Conservation (phyloP, 2,113 vertebrate species). For the Litocranius walleri region DNA sequence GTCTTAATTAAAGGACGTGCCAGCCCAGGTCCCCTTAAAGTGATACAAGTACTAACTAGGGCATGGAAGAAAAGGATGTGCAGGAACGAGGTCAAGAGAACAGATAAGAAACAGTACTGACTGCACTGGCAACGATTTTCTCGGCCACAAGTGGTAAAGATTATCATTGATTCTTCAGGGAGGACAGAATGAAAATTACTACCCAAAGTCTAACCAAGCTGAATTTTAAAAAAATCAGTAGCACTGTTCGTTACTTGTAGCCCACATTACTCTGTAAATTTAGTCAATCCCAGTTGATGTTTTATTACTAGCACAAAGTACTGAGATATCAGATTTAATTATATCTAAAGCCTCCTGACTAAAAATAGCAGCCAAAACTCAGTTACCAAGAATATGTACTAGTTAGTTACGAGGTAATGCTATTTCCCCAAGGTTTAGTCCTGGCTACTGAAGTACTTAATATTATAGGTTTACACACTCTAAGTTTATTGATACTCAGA, state of each 20-base stretch:
- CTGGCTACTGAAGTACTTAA: not conserved
- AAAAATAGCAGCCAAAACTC: not conserved
- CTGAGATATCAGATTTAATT: not conserved
- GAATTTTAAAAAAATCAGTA: not conserved
- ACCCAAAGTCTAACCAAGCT: not conserved
- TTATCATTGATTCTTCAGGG: not conserved
- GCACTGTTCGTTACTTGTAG: not conserved
- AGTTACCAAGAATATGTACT: not conserved
- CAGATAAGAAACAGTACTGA: not conserved
- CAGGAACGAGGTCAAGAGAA: not conserved
- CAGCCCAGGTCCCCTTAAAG: not conserved
- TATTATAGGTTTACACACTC: not conserved
- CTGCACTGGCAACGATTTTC: not conserved
- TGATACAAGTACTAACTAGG: not conserved
- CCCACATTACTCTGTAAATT: not conserved
- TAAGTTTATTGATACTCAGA: not conserved
- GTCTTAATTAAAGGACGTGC: not conserved
- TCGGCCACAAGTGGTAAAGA: not conserved
- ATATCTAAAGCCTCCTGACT: not conserved
- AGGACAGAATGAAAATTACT: not conserved
- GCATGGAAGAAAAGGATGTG: not conserved
- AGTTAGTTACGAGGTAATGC: not conserved
- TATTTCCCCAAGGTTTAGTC: not conserved
- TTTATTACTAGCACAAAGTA: not conserved
- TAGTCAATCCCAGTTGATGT: not conserved